These are phyloP conservation scores for Bufo gargarizans DNA, from an alignment of 2,113 vertebrate species.

Conservation along the genomic window DNA sequence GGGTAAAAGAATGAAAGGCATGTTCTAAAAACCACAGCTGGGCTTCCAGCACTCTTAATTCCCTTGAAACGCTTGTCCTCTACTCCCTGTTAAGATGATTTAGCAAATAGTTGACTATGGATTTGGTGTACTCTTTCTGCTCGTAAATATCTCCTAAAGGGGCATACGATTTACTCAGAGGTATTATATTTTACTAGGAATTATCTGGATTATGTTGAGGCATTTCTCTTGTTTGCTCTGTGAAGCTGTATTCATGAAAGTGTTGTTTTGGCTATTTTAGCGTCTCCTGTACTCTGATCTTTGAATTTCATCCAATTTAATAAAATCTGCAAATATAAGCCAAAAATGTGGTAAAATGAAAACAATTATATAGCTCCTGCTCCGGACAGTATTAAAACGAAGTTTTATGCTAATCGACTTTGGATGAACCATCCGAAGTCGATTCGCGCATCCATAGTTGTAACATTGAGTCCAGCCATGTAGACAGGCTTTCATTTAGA, in stretches of 20 bases:
- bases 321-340: neutral
- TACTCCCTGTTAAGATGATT: constrained; percentile 24
- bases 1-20: constrained; percentile 3
- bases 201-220: neutral
- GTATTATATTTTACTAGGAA: constrained; percentile 19
- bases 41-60: neutral
- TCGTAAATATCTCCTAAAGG: constrained; percentile 28
- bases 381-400: too few relatives aligned
- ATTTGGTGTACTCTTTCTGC: constrained; percentile 43
- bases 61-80: constrained; percentile 16
- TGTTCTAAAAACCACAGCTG: constrained; percentile 38
- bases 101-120: constrained; percentile 31
- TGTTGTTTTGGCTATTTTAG: neutral
- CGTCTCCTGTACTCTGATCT: neutral
- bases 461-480: too few relatives aligned
- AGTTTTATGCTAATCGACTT: too few relatives aligned
- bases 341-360: neutral
- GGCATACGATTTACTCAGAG: constrained; percentile 9
- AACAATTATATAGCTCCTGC: too few relatives aligned
- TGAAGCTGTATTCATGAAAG: neutral
- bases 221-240: neutral
- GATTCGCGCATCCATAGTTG: too few relatives aligned
- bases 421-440: too few relatives aligned
- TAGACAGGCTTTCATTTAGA: too few relatives aligned
- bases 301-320: neutral